These are phyloP conservation scores for Tringa solitaria DNA, from an alignment of 2,113 vertebrate genomes.

Conservation along the genomic window DNA sequence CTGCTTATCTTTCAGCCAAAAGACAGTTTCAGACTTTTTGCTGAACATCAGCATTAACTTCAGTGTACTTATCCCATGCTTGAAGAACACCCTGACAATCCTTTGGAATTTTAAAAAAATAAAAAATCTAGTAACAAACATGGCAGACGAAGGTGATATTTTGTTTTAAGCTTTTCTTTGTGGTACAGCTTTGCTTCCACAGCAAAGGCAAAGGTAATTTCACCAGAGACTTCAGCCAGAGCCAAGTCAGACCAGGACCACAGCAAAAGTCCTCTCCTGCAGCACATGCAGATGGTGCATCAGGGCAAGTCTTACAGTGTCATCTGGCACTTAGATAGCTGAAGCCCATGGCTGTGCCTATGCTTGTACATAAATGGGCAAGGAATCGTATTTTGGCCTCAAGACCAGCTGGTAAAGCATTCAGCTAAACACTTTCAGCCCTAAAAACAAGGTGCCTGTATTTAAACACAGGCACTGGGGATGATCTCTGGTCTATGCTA, in stretches of 20 bases:
- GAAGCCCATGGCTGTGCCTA: not conserved
- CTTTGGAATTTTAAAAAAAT: not conserved
- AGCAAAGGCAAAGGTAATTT: not conserved
- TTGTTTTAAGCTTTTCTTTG: not conserved
- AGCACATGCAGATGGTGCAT: not conserved
- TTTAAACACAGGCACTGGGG: not conserved
- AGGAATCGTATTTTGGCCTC: not conserved
- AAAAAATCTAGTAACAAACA: not conserved
- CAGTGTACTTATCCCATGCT: accelerated
- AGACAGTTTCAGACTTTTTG: not conserved
- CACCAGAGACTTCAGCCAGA: not conserved
- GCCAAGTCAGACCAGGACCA: not conserved
- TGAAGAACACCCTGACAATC: not conserved
- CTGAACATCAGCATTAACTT: not conserved
- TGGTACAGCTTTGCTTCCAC: not conserved
- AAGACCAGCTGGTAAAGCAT: not conserved
- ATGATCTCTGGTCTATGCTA: not conserved
- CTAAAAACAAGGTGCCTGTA: not conserved
- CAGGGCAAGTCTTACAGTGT: not conserved
- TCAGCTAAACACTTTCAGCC: not conserved
- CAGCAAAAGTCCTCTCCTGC: not conserved
- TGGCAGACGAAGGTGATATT: not conserved
- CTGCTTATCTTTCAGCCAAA: not conserved
- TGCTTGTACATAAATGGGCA: not conserved
- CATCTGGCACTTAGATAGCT: not conserved